These are phyloP conservation scores for Schrankia costaestrigalis DNA, from an alignment of 2,888 invertebrate species.

Conservation along the genomic window DNA sequence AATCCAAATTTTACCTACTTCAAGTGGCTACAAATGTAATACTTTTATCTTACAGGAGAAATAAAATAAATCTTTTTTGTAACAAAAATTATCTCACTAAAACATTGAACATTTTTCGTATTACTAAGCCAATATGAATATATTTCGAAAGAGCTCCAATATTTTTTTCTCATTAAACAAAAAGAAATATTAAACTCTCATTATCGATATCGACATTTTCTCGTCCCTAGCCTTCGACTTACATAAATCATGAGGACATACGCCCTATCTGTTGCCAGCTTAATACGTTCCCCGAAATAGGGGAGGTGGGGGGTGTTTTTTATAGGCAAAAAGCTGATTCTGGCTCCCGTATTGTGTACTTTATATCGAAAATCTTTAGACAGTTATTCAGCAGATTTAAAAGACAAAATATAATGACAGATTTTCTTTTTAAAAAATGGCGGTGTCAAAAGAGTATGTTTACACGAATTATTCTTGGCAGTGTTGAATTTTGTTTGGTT, in stretches of 20 bases:
- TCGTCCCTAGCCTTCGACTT: slow-evolving; percentile 54
- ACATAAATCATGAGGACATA: slow-evolving; percentile 78
- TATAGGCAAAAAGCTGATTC: slow-evolving; percentile 37
- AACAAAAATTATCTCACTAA: too few relatives aligned
- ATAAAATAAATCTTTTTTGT: too few relatives aligned
- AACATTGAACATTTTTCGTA: too few relatives aligned
- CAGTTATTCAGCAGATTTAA: slow-evolving; percentile 28
- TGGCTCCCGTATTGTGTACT: slow-evolving; percentile 28
- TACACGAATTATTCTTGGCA: too few relatives aligned
- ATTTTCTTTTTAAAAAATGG: slow-evolving; percentile 3
- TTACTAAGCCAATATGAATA: too few relatives aligned
- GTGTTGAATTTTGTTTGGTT: too few relatives aligned
- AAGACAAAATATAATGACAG: slow-evolving; percentile 17
- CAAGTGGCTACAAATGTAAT: too few relatives aligned
- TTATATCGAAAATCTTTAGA: slow-evolving; percentile 26
- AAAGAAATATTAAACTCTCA: slow-evolving; percentile 5
- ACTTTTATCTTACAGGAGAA: too few relatives aligned
- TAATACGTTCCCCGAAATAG: slow-evolving; percentile 70
- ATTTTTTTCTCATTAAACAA: slow-evolving; percentile 3
- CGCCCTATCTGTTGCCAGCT: slow-evolving; percentile 78
- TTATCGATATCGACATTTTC: slow-evolving; percentile 28
- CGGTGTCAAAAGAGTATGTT: too few relatives aligned
- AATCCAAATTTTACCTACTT: too few relatives aligned
- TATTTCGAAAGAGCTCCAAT: too few relatives aligned
- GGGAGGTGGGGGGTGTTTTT: slow-evolving; percentile 45